Percentiles rank a stretch among this genome's conserved stretches.
phyloP scores from a whole-genome alignment of 2,888 invertebrate genomes.

The Trichogramma evanescens region DNA sequence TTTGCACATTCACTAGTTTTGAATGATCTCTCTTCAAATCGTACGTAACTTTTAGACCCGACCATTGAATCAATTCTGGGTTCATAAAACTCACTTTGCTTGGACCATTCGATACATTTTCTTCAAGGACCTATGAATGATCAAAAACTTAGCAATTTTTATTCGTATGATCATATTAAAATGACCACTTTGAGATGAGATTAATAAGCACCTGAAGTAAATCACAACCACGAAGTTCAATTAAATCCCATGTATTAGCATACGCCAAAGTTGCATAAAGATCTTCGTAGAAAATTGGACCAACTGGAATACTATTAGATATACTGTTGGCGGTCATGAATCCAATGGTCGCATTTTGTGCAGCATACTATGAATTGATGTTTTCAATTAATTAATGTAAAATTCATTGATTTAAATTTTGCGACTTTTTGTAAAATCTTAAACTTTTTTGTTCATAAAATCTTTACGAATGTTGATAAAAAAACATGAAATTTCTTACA shows the following conservation, averaged over 20 bases:
- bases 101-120: constrained; percentile 3
- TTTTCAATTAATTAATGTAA: not conserved
- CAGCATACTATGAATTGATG: constrained; percentile 42
- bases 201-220: constrained; percentile 47
- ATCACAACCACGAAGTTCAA: constrained; percentile 62
- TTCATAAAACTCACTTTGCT: constrained; percentile 8
- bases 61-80: constrained; percentile 25
- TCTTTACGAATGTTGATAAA: too few relatives aligned
- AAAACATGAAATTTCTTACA: constrained; percentile 46
- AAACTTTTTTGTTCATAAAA: not conserved
- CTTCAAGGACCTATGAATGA: constrained; percentile 12
- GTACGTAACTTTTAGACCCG: constrained; percentile 35
- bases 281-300: constrained; percentile 59
- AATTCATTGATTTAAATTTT: not conserved
- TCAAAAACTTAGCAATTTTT: not conserved
- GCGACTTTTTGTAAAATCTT: not conserved
- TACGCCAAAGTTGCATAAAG: constrained; percentile 69
- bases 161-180: not conserved
- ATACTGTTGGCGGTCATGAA: constrained; percentile 64
- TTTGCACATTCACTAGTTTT: constrained; percentile 28
- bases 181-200: constrained; percentile 7
- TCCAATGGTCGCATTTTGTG: constrained; percentile 60
- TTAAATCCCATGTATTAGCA: constrained; percentile 65
- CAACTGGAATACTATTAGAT: constrained; percentile 59
- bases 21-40: constrained; percentile 22